Evolutionary conservation across 2,797 vertebrate genomes (phyloP).

Genomic region (Poliocrania exsul): DNA sequence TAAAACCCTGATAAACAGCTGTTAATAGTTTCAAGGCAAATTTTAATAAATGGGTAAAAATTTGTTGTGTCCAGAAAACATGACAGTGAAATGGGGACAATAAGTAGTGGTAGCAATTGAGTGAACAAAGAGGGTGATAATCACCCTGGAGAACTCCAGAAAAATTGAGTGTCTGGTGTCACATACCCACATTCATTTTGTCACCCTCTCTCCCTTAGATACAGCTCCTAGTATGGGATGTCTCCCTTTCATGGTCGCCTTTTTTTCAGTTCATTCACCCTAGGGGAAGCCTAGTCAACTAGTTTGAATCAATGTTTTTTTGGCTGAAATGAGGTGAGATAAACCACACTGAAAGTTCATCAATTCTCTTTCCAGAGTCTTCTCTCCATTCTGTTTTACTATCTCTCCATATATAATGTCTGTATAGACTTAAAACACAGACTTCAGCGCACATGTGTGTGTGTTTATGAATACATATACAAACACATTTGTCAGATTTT

Average conservation of each 20-base stretch:
- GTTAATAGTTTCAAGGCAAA: background rate
- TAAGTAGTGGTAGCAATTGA: background rate
- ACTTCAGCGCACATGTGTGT: background rate
- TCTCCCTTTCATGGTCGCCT: background rate
- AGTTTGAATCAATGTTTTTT: background rate
- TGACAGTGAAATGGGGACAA: background rate
- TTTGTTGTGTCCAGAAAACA: background rate
- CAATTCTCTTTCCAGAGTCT: background rate
- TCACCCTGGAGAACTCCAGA: background rate
- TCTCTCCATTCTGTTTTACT: background rate
- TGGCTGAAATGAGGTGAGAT: background rate
- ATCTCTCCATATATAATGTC: background rate
- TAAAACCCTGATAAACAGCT: background rate
- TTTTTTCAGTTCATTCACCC: background rate
- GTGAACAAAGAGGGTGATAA: background rate
- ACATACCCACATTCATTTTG: background rate
- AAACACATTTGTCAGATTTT: background rate
- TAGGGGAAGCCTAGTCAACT: background rate
- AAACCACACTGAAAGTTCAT: background rate
- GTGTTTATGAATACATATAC: background rate
- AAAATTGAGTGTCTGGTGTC: background rate
- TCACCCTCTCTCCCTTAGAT: rapidly evolving
- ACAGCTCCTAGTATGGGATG: rapidly evolving
- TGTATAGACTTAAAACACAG: background rate
- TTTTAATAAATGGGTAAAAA: background rate